Evolutionary conservation across 2,888 invertebrate genomes (phyloP).

Genomic region (Oligia strigilis): DNA sequence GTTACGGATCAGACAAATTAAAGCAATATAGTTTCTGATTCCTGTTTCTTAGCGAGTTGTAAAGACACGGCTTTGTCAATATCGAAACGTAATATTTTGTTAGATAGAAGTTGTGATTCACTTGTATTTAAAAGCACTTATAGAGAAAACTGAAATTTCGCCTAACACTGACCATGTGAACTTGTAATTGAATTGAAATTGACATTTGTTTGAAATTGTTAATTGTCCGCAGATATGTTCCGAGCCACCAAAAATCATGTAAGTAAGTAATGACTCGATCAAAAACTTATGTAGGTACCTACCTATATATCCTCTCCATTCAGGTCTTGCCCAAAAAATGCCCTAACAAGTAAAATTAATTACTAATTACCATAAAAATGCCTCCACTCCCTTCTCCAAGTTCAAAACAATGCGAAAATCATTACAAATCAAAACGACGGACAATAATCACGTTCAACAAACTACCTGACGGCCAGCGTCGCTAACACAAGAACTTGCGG

Average conservation of each 20-base stretch:
- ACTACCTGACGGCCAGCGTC: conserved; percentile 64
- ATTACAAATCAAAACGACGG: conserved; percentile 67
- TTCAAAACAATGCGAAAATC: conserved; percentile 64
- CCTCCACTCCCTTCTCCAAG: conserved; percentile 20
- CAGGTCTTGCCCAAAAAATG: not conserved
- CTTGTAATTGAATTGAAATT: not conserved
- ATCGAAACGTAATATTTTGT: not conserved
- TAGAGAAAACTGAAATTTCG: not conserved
- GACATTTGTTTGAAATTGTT: not conserved
- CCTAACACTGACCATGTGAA: not conserved
- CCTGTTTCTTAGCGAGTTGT: not conserved
- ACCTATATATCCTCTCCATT: not conserved
- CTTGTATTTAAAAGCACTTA: too few species aligned
- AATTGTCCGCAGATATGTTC: not conserved
- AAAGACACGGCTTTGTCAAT: not conserved
- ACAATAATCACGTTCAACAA: conserved; percentile 66
- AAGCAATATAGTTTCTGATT: not conserved
- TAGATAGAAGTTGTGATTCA: not conserved
- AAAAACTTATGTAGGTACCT: not conserved
- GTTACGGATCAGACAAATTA: not conserved
- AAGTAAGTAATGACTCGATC: not conserved
- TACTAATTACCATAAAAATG: conserved; percentile 56
- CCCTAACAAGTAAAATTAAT: conserved; percentile 20
- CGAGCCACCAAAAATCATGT: not conserved
- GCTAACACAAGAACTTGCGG: conserved; percentile 68